phyloP scores from a whole-genome alignment of 2,113 vertebrate genomes.

The Meles meles region DNA sequence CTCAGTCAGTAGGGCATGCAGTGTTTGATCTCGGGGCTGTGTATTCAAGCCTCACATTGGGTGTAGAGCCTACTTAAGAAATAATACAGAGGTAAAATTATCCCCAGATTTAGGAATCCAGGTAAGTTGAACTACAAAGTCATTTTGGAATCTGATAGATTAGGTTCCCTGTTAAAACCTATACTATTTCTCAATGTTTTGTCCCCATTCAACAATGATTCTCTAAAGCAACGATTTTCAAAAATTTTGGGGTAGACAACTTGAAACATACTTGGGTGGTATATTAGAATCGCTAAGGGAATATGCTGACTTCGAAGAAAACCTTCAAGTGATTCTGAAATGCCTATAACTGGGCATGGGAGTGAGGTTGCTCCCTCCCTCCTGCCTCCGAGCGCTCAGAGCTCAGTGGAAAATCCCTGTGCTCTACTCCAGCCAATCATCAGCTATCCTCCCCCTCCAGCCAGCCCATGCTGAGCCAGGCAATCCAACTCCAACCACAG shows the following conservation, averaged over 20 bases:
- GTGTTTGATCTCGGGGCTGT: not conserved
- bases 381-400: not conserved
- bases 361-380: not conserved
- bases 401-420: not conserved
- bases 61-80: not conserved
- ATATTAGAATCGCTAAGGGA: not conserved
- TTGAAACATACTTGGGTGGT: not conserved
- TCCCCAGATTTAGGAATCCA: not conserved
- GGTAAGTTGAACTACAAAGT: not conserved
- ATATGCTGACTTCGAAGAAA: not conserved
- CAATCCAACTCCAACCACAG: not conserved
- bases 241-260: not conserved
- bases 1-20: not conserved
- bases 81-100: not conserved
- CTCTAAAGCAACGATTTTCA: not conserved
- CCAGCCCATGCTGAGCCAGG: not conserved
- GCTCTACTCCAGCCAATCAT: accelerated
- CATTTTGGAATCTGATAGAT: not conserved
- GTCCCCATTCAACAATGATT: not conserved
- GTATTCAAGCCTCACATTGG: not conserved
- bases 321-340: not conserved
- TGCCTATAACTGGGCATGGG: not conserved
- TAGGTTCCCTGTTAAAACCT: not conserved
- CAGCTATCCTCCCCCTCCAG: not conserved
- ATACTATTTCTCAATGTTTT: not conserved